These are phyloP conservation scores for Crepidodera aurea DNA, from an alignment of 2,888 invertebrate species.

Conservation along the genomic window DNA sequence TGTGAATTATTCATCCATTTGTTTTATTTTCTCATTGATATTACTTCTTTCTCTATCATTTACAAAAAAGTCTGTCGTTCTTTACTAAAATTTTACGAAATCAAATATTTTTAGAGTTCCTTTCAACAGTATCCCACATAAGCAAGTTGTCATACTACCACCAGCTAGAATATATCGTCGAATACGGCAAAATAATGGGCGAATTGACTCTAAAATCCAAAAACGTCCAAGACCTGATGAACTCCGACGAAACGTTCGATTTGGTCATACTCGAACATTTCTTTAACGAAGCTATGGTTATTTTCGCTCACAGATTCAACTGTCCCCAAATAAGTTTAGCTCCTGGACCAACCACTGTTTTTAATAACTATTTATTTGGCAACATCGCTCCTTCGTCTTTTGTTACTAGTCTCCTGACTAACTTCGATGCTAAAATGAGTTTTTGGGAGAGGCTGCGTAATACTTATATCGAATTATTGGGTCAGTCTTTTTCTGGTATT, in stretches of 20 bases:
- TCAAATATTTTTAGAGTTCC: too few species aligned
- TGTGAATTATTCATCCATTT: too few species aligned
- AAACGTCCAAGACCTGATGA: conserved; percentile 47
- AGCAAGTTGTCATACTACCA: background rate
- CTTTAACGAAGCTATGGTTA: conserved; percentile 44
- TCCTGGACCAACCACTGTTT: conserved; percentile 24
- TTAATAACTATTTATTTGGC: conserved; percentile 60
- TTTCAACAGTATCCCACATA: too few species aligned
- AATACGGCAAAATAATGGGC: background rate
- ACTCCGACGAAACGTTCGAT: conserved; percentile 49
- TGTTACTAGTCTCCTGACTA: conserved; percentile 61
- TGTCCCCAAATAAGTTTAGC: conserved; percentile 26
- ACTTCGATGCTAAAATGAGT: conserved; percentile 59
- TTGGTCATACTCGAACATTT: conserved; percentile 50
- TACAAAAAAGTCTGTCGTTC: too few species aligned
- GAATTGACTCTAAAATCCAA: conserved; percentile 2
- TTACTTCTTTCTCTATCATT: too few species aligned
- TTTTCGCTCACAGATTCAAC: conserved; percentile 31
- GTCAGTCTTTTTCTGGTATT: conserved; percentile 15
- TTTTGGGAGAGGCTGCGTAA: conserved; percentile 66
- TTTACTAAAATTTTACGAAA: too few species aligned
- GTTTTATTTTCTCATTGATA: too few species aligned
- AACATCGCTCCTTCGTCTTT: conserved; percentile 62
- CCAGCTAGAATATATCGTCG: background rate
- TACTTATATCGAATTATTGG: conserved; percentile 49